These are phyloP conservation scores for Papilio dardanus DNA, from an alignment of 1,140 invertebrate genomes.

Conservation along the genomic window DNA sequence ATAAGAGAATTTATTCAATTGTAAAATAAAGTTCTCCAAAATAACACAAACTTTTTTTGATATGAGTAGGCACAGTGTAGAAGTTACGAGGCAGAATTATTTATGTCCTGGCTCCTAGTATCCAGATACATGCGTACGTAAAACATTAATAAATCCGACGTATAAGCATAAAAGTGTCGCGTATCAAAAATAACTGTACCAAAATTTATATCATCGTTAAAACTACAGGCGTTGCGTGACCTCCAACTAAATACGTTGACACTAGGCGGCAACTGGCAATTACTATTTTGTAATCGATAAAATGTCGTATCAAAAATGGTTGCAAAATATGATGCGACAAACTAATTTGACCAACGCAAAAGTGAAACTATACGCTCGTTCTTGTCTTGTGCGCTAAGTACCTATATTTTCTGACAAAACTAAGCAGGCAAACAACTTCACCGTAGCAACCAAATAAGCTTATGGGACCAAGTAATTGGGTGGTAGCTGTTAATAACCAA, in stretches of 20 bases:
- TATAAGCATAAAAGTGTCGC: slow-evolving; percentile 21
- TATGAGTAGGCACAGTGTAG: background rate
- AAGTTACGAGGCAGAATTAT: slow-evolving; percentile 4
- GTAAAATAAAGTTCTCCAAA: slow-evolving; percentile 5
- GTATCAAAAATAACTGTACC: background rate
- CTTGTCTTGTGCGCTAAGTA: background rate
- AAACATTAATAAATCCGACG: background rate
- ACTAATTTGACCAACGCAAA: background rate
- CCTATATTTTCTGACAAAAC: background rate
- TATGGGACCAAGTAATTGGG: background rate
- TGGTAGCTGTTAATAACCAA: background rate
- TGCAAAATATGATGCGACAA: background rate
- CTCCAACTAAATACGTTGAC: slow-evolving; percentile 19
- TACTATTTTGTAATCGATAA: slow-evolving; percentile 21
- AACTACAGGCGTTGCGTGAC: slow-evolving; percentile 13
- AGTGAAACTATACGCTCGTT: background rate
- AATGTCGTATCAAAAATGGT: background rate
- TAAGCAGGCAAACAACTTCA: background rate
- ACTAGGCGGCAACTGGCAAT: background rate
- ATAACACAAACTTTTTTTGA: background rate
- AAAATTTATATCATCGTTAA: slow-evolving; percentile 16
- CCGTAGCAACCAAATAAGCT: background rate
- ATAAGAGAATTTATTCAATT: background rate
- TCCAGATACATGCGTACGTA: background rate
- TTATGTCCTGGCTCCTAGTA: background rate